These are phyloP conservation scores for Bombus ignitus DNA, from an alignment of 1,140 invertebrate genomes.

Conservation along the genomic window DNA sequence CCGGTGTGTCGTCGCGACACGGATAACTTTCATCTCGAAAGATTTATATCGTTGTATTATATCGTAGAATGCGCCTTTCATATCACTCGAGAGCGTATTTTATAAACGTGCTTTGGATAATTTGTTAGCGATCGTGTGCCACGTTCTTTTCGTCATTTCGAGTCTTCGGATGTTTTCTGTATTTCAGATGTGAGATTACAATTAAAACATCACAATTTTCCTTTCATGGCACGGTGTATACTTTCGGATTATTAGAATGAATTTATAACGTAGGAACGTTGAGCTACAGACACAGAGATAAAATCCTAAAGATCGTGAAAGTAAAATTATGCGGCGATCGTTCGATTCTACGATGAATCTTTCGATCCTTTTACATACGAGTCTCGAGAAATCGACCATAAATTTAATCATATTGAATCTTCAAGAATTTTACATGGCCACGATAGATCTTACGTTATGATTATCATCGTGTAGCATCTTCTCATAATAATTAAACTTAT, in stretches of 20 bases:
- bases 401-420: not conserved
- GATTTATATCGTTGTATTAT: not conserved
- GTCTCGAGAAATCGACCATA: not conserved
- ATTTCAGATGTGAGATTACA: too few relatives aligned
- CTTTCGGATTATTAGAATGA: not conserved
- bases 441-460: not conserved
- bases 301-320: too few relatives aligned
- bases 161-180: not conserved
- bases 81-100: not conserved
- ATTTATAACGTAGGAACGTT: not conserved
- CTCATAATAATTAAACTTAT: too few relatives aligned
- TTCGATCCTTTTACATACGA: not conserved
- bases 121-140: not conserved
- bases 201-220: not conserved
- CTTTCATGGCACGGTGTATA: not conserved
- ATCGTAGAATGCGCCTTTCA: not conserved
- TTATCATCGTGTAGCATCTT: too few relatives aligned
- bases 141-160: not conserved
- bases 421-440: not conserved
- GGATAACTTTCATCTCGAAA: conserved; percentile 13
- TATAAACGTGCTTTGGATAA: not conserved
- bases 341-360: not conserved
- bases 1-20: conserved; percentile 4
- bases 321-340: too few relatives aligned
- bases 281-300: too few relatives aligned